Conservation (phyloP, 2,797 vertebrate species). For the Alca torda region DNA sequence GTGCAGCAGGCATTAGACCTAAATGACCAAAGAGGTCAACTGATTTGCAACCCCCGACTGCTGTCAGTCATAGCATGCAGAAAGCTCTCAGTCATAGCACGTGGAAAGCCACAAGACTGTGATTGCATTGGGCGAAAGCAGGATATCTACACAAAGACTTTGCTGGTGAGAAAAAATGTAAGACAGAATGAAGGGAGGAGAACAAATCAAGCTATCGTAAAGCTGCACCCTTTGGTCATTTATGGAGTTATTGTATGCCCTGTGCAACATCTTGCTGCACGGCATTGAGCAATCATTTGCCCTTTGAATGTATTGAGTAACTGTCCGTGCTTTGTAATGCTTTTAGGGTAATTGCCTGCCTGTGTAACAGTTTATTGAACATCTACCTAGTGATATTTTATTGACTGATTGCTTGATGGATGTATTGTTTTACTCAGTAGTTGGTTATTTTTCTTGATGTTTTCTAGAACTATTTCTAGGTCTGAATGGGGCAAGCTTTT, state of each 20-base stretch:
- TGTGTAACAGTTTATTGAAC: background rate
- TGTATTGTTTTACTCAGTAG: background rate
- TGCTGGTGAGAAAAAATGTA: background rate
- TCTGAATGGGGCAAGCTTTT: background rate
- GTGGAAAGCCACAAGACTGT: background rate
- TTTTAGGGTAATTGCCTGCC: background rate
- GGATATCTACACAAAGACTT: background rate
- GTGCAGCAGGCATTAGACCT: background rate
- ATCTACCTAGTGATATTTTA: constrained; percentile 18
- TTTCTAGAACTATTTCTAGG: background rate
- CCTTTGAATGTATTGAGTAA: constrained; percentile 1
- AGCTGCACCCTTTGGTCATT: background rate
- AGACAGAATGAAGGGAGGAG: background rate
- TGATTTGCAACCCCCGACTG: background rate
- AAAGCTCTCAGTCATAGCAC: background rate
- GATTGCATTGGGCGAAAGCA: background rate
- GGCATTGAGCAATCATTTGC: background rate
- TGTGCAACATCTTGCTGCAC: background rate
- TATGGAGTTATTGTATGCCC: background rate
- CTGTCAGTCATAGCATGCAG: background rate
- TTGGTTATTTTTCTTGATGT: background rate
- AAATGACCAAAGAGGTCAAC: background rate
- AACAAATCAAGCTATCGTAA: background rate
- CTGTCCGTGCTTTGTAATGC: background rate
- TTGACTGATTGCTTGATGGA: background rate